Conservation (phyloP, 2,888 invertebrate genomes). For the Unio pictorum region DNA sequence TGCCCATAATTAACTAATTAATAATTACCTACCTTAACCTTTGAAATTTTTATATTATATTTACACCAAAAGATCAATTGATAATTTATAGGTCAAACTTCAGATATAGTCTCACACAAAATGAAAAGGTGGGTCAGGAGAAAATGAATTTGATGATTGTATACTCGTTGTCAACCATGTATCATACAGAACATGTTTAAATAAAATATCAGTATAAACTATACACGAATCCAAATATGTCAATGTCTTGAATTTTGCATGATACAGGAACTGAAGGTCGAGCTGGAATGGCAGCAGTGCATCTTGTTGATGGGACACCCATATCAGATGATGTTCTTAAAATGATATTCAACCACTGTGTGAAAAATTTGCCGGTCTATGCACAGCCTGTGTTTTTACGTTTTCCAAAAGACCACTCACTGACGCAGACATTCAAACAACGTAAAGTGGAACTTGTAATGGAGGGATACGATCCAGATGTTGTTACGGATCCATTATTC, state of each 20-base stretch:
- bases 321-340: slow-evolving; percentile 15
- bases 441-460: slow-evolving; percentile 43
- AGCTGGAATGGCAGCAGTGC: slow-evolving; percentile 58
- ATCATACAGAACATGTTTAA: no score
- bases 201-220: no score
- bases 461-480: slow-evolving; percentile 45
- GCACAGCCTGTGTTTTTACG: slow-evolving; percentile 55
- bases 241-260: background rate
- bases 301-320: slow-evolving; percentile 27
- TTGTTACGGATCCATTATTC: slow-evolving; percentile 38
- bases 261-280: slow-evolving; percentile 40
- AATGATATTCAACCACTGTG: slow-evolving; percentile 33
- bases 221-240: no score
- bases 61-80: no score
- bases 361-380: slow-evolving; percentile 47
- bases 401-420: slow-evolving; percentile 35
- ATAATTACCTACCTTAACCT: no score
- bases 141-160: no score
- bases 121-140: no score
- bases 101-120: no score
- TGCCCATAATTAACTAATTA: no score
- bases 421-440: slow-evolving; percentile 57
- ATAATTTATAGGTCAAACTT: no score
- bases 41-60: no score
- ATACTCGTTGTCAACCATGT: no score